These are phyloP conservation scores for Percopsis omiscomaycus DNA, from an alignment of 2,797 vertebrate species.

Conservation along the genomic window DNA sequence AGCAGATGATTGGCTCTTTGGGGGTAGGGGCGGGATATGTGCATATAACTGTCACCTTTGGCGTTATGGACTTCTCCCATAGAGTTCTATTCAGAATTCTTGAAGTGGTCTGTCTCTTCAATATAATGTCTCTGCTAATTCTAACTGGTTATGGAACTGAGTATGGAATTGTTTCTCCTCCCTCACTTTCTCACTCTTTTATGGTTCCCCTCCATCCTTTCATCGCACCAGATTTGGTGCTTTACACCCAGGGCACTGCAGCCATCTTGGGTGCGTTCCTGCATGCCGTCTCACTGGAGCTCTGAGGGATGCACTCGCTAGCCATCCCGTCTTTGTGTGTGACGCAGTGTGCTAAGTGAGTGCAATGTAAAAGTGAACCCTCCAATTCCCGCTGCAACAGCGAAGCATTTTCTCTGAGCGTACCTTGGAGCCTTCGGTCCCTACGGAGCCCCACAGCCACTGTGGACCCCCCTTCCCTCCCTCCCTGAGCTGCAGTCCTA, in stretches of 20 bases:
- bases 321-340: conserved; percentile 12
- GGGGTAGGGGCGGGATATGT: no score
- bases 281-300: conserved; percentile 22
- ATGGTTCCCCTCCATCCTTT: conserved; percentile 6
- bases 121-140: no score
- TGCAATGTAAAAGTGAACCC: conserved; percentile 29
- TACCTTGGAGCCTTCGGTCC: conserved; percentile 52
- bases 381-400: conserved; percentile 30
- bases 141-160: no score
- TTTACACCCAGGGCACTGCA: conserved; percentile 30
- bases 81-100: no score
- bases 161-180: neutral
- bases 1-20: no score
- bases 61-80: no score
- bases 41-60: no score
- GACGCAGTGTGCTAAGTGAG: conserved; percentile 27
- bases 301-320: conserved; percentile 34
- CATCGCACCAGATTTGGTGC: conserved; percentile 23
- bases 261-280: conserved; percentile 35
- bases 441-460: conserved; percentile 52
- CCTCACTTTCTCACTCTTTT: neutral
- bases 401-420: conserved; percentile 27
- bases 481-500: conserved; percentile 55
- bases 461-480: conserved; percentile 53
- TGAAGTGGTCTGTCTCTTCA: no score